These are phyloP conservation scores for Fulmarus glacialis DNA, from an alignment of 2,113 vertebrate genomes.

Conservation along the genomic window DNA sequence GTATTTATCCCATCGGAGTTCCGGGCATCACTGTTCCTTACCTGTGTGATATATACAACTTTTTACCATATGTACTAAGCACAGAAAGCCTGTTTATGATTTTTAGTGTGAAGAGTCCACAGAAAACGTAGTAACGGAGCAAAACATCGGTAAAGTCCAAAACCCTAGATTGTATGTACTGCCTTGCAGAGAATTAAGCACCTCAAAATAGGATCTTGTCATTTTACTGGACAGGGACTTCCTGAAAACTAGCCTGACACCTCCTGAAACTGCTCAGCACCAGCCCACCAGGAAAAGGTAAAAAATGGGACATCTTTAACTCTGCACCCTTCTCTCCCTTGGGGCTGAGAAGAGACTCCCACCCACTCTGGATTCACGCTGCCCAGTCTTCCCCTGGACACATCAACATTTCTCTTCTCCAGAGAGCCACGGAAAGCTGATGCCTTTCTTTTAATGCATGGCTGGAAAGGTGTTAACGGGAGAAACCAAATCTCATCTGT, in stretches of 20 bases:
- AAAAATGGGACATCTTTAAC: not conserved
- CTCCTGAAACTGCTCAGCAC: not conserved
- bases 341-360: not conserved
- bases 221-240: not conserved
- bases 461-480: not conserved
- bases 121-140: not conserved
- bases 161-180: not conserved
- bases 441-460: not conserved
- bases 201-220: not conserved
- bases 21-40: not conserved
- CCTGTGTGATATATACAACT: not conserved
- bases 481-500: not conserved
- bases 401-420: not conserved
- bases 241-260: not conserved
- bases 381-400: not conserved
- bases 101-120: not conserved
- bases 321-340: not conserved
- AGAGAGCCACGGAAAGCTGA: not conserved
- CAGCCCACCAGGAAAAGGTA: not conserved
- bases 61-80: not conserved
- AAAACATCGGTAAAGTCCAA: not conserved
- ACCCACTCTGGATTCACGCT: not conserved
- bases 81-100: not conserved
- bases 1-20: not conserved
- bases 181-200: not conserved